phyloP scores from a whole-genome alignment of 2,797 vertebrate genomes.

The Centroberyx gerrardi region DNA sequence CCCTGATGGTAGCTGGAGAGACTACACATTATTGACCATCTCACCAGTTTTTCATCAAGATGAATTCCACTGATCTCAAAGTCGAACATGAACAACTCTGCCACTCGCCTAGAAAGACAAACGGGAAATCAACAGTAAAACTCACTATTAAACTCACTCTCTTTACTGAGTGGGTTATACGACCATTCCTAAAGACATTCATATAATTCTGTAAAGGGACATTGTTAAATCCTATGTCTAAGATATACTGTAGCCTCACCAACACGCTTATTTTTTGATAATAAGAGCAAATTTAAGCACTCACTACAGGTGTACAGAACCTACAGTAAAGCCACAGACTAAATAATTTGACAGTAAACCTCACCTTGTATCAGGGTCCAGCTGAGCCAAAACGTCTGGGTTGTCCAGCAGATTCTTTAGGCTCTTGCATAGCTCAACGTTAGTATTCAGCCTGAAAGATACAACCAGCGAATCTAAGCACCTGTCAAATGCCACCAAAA shows the following conservation, averaged over 20 bases:
- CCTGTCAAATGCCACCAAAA: background rate
- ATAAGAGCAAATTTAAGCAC: background rate
- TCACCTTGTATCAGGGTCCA: conserved; percentile 95
- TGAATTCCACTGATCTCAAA: conserved; percentile 99
- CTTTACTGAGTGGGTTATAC: background rate
- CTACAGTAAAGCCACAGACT: background rate
- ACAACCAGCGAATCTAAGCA: conserved; percentile 14
- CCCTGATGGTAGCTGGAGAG: background rate
- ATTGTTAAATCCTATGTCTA: background rate
- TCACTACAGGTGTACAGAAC: background rate
- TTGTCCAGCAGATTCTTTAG: conserved; percentile 89
- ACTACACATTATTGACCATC: background rate
- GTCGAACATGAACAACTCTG: conserved; percentile 98
- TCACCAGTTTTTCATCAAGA: conserved; percentile 94
- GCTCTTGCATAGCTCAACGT: conserved; percentile 94
- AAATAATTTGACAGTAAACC: background rate
- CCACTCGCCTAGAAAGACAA: conserved; percentile 90
- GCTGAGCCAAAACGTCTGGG: conserved; percentile 84
- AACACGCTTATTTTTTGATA: background rate
- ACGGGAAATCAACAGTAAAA: conserved; percentile 8
- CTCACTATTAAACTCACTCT: background rate
- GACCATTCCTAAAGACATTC: background rate
- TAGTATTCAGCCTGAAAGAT: conserved; percentile 93
- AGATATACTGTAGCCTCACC: background rate
- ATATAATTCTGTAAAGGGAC: background rate